A percentile compares a stretch with the other conserved stretches of the same genome.
Evolutionary conservation across 2,113 vertebrate genomes (phyloP).

Genomic region (Trichechus manatus): DNA sequence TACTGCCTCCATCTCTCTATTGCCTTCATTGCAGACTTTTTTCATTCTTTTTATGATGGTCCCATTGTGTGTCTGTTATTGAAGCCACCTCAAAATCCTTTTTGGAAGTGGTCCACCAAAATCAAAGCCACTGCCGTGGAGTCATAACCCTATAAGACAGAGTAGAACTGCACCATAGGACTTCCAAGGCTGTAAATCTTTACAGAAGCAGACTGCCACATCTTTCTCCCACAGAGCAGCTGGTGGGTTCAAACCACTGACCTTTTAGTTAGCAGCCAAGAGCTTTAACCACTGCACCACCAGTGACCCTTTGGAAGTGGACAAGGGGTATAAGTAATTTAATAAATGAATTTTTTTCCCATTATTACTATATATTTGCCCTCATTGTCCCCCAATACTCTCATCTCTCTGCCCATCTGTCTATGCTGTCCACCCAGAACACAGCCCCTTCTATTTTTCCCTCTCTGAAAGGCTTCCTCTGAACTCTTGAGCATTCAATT

Average conservation of each 20-base stretch:
- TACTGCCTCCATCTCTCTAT: not conserved
- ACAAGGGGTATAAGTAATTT: not conserved
- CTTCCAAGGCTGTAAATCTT: not conserved
- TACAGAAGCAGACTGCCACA: not conserved
- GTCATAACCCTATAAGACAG: not conserved
- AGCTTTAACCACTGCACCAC: too few species aligned
- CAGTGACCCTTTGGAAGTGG: not conserved
- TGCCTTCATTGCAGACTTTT: not conserved
- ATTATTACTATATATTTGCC: not conserved
- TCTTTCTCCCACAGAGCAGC: not conserved
- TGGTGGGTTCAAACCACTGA: too few species aligned
- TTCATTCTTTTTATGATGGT: not conserved
- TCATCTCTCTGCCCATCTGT: not conserved
- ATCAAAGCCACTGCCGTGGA: not conserved
- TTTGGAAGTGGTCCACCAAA: not conserved
- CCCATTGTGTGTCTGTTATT: not conserved
- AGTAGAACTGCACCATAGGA: not conserved
- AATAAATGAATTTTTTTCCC: not conserved
- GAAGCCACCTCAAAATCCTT: constrained; percentile 7
- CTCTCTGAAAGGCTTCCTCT: not conserved
- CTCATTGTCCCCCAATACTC: not conserved
- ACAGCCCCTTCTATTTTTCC: not conserved
- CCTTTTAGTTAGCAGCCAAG: too few species aligned
- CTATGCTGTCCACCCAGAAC: not conserved
- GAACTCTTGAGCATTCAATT: too few species aligned